Evolutionary conservation across 2,797 vertebrate genomes (phyloP), one percentile per base, ranked within the genome.

Genomic region (Myotis daubentonii): DNA sequence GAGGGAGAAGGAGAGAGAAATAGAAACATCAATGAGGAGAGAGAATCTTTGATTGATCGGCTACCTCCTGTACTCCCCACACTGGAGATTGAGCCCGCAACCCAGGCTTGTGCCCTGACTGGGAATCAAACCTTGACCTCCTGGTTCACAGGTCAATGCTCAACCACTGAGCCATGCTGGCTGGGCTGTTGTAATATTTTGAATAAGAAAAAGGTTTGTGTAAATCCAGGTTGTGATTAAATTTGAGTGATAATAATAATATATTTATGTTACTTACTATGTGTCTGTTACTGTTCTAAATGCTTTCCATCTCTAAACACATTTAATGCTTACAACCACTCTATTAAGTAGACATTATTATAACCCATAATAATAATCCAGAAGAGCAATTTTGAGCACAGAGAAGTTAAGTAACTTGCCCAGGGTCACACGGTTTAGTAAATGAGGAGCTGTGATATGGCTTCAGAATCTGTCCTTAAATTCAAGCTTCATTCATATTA

Each of bases 371-470:
- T 38, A 38, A 25, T 80, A 44, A 81, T 85, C 30, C 68, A 71
- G 57, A 44, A 60, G 9, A 89, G 30, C 6, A 57, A 22, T 74
- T 36, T 60, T 60, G 84, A 84, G 71, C 41, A 74, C 10, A 62
- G 44, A 51, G 36, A 92, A 76, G 57, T 96, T 82, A 87, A 95
- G 49, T 62, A 62, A 92, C 71, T 93, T 89, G 22, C 76, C 55
- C 81, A 28, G 55, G 30, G 41, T 96, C 41, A 49, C 47, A 72
- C 12, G 83, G 68, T 80, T 88, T 57, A 41, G 36, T 71, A 53
- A 28, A 2, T 41, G 16, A 62, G 57, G 41, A 11, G 5, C 30
- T 79, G 28, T 53, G 22, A 36, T 65, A 30, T 47, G 47, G 10
- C 44, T 79, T 80, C 38, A 68, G 74, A 71, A 19, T 8, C 25